phyloP scores from a whole-genome alignment of 2,888 invertebrate species.

The Noctua janthe region DNA sequence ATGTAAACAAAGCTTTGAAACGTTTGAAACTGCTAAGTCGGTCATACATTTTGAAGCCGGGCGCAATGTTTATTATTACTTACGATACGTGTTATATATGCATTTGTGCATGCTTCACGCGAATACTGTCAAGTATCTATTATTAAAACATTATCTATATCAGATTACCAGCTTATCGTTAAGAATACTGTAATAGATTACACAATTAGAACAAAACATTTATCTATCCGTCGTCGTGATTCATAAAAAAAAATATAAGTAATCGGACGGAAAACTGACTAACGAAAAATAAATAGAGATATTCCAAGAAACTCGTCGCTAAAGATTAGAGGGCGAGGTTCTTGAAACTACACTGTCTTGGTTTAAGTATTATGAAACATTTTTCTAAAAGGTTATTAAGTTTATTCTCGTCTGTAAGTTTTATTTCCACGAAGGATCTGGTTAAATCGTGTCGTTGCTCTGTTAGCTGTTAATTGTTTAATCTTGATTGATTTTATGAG shows the following conservation, averaged over 20 bases:
- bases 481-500: slow-evolving; percentile 32
- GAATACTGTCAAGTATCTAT: slow-evolving; percentile 35
- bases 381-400: slow-evolving; percentile 38
- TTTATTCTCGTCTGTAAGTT: slow-evolving; percentile 35
- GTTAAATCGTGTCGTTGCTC: slow-evolving; percentile 11
- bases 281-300: slow-evolving; percentile 47
- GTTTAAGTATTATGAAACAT: slow-evolving; percentile 23
- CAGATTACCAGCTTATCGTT: slow-evolving; percentile 40
- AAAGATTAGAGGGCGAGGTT: slow-evolving; percentile 36
- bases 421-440: slow-evolving; percentile 49
- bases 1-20: slow-evolving; percentile 32
- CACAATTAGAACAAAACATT: slow-evolving; percentile 29
- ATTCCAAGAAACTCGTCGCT: slow-evolving; percentile 38
- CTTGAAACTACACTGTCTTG: slow-evolving; percentile 31
- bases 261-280: slow-evolving; percentile 34
- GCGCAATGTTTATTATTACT: slow-evolving; percentile 48
- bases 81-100: slow-evolving; percentile 5
- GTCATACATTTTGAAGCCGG: slow-evolving; percentile 39
- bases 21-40: slow-evolving; percentile 28
- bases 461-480: slow-evolving; percentile 9
- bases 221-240: slow-evolving; percentile 21
- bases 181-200: slow-evolving; percentile 29
- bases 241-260: slow-evolving; percentile 29
- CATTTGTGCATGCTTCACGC: slow-evolving; percentile 16
- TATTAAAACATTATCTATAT: slow-evolving; percentile 42